Conservation (phyloP, 2,797 vertebrate genomes). For the Eulemur coronatus region DNA sequence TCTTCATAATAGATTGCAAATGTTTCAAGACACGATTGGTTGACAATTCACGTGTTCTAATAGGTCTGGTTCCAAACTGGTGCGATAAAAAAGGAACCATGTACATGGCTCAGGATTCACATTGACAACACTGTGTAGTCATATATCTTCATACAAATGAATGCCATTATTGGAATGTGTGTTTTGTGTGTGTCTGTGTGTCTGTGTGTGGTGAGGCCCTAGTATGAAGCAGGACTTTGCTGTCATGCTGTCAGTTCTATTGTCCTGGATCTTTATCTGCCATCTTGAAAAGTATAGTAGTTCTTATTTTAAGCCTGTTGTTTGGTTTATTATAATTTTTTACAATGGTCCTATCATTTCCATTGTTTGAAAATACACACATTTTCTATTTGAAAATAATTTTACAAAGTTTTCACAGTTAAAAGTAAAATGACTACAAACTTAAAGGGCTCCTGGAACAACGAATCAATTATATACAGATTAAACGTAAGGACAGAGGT, state of each 20-base stretch:
- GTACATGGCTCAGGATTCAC: neutral
- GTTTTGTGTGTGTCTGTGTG: neutral
- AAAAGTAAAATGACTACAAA: neutral
- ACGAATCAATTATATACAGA: neutral
- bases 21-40: neutral
- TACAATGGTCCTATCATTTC: neutral
- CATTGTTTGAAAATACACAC: neutral
- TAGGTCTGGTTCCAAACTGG: neutral
- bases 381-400: neutral
- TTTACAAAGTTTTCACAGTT: neutral
- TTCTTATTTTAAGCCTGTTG: neutral
- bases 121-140: neutral
- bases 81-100: neutral
- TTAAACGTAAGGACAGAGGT: neutral
- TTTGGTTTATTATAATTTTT: neutral
- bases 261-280: neutral
- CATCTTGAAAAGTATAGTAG: neutral
- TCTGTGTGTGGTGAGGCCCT: neutral
- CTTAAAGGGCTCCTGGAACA: neutral
- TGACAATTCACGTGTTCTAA: neutral
- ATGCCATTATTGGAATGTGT: neutral
- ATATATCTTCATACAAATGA: neutral
- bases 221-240: neutral
- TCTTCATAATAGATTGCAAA: neutral
- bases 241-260: neutral